These are phyloP conservation scores for Mesoligia furuncula DNA, from an alignment of 2,888 invertebrate species.

Conservation along the genomic window DNA sequence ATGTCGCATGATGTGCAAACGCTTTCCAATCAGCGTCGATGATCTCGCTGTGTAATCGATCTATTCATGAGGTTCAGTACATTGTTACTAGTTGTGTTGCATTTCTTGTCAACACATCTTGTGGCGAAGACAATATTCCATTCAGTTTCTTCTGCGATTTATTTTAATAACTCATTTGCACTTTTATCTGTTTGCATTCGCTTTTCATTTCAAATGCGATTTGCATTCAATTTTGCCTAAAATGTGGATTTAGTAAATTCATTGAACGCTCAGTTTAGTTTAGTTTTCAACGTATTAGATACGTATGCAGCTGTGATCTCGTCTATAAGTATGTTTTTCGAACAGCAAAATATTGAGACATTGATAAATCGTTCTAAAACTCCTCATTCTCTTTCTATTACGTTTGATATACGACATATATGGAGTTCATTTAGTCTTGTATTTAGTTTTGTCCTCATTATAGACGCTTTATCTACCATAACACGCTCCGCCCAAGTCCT, in stretches of 20 bases:
- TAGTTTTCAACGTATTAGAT: conserved; percentile 1
- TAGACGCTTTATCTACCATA: not conserved
- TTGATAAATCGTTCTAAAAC: conserved; percentile 43
- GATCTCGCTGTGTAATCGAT: conserved; percentile 73
- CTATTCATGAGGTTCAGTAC: conserved; percentile 71
- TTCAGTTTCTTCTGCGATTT: conserved; percentile 34
- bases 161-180: conserved; percentile 30
- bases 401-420: not conserved
- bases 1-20: conserved; percentile 53
- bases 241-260: not conserved
- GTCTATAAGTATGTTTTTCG: not conserved
- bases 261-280: not conserved
- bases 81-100: conserved; percentile 42
- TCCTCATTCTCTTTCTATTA: conserved; percentile 7
- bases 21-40: conserved; percentile 76
- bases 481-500: conserved; percentile 1
- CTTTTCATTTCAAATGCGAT: conserved; percentile 31
- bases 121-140: conserved; percentile 37
- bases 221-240: not conserved
- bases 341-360: conserved; percentile 15
- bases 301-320: conserved; percentile 22
- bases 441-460: conserved; percentile 1
- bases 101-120: conserved; percentile 54
- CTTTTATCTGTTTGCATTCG: conserved; percentile 17
- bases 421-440: not conserved